Evolutionary conservation across 2,797 vertebrate genomes (phyloP).

Genomic region (Ataeniobius toweri): DNA sequence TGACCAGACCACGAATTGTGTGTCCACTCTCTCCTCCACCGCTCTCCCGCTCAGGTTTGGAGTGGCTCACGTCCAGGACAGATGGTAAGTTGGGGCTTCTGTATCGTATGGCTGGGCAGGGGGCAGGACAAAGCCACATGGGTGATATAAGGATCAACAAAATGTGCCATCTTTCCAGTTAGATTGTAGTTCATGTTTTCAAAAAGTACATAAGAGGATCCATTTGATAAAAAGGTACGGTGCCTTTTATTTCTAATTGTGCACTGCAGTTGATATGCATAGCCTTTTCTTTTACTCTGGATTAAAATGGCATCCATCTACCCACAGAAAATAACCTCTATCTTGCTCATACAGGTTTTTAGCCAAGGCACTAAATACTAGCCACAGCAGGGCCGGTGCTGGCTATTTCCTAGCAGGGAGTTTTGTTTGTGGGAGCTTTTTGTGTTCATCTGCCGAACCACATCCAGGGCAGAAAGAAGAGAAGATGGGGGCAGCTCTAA

Average conservation of each 20-base stretch:
- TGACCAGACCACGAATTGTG: slow-evolving; percentile 46
- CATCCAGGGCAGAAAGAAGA: slow-evolving; percentile 67
- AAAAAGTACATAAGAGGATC: slow-evolving; percentile 58
- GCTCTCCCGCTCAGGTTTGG: slow-evolving; percentile 55
- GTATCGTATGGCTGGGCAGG: slow-evolving; percentile 52
- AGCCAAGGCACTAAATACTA: slow-evolving; percentile 37
- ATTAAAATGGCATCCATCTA: slow-evolving; percentile 16
- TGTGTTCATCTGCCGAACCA: slow-evolving; percentile 65
- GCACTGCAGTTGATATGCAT: not conserved
- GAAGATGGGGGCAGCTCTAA: slow-evolving; percentile 75
- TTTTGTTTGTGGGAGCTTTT: slow-evolving; percentile 61
- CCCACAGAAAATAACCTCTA: slow-evolving; percentile 17
- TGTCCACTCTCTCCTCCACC: slow-evolving; percentile 53
- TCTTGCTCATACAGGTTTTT: slow-evolving; percentile 21
- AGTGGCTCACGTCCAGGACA: slow-evolving; percentile 69
- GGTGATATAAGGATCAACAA: slow-evolving; percentile 67
- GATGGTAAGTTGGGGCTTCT: slow-evolving; percentile 75
- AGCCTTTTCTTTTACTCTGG: not conserved
- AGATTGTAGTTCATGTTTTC: slow-evolving; percentile 63
- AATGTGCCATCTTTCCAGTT: slow-evolving; percentile 59
- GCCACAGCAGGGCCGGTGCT: slow-evolving; percentile 34
- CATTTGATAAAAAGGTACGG: slow-evolving; percentile 34
- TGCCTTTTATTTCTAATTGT: not conserved
- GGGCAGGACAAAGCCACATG: slow-evolving; percentile 68
- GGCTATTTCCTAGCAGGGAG: slow-evolving; percentile 59